Evolutionary conservation across 2,888 invertebrate species (phyloP).

Genomic region (Amphimallon solstitiale): DNA sequence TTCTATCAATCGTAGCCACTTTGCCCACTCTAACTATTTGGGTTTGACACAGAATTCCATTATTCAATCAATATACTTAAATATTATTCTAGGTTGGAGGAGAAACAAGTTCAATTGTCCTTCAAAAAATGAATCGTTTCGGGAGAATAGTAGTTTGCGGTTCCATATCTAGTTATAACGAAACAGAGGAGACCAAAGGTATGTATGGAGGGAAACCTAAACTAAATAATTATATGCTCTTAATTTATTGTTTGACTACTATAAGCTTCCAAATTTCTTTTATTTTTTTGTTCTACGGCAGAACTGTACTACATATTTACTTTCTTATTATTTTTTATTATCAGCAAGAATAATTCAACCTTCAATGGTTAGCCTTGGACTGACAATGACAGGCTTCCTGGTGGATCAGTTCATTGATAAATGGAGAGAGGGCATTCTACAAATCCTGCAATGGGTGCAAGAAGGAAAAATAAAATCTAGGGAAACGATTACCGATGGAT

Average conservation of each 20-base stretch:
- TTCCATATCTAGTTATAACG: constrained; percentile 72
- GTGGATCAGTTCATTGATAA: constrained; percentile 5
- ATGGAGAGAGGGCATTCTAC: constrained; percentile 58
- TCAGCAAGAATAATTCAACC: constrained; percentile 66
- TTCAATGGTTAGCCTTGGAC: constrained; percentile 66
- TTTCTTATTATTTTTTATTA: too few relatives aligned
- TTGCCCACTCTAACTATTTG: too few relatives aligned
- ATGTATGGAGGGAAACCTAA: constrained; percentile 74
- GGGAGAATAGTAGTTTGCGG: constrained; percentile 75
- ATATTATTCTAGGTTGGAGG: constrained; percentile 69
- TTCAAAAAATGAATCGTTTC: constrained; percentile 71
- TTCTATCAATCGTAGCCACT: too few relatives aligned
- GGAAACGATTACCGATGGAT: constrained; percentile 77
- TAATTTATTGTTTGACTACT: too few relatives aligned
- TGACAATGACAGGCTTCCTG: constrained; percentile 70
- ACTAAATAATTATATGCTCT: too few relatives aligned
- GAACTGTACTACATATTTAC: too few relatives aligned
- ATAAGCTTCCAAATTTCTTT: too few relatives aligned
- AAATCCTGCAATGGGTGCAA: constrained; percentile 71
- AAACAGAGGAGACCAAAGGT: constrained; percentile 17
- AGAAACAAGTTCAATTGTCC: constrained; percentile 69
- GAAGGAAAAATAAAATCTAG: constrained; percentile 76
- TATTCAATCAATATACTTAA: constrained; percentile 31
- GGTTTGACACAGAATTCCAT: too few relatives aligned
- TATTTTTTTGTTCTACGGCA: too few relatives aligned